A percentile compares a stretch with the other conserved stretches of the same genome.
Conservation (phyloP, 2,113 vertebrate genomes). For the Corythornis cristatus region DNA sequence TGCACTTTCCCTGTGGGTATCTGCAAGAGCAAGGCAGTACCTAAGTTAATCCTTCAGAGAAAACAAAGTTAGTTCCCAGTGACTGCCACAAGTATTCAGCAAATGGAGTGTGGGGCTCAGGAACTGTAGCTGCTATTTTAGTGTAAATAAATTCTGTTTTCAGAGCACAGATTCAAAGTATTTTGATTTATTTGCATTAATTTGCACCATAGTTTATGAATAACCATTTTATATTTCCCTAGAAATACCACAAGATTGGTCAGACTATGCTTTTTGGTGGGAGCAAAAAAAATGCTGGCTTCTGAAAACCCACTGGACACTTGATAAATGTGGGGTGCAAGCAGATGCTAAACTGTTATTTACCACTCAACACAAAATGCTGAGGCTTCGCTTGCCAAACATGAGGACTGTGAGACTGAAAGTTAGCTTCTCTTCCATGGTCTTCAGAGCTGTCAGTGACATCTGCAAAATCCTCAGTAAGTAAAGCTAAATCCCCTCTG, state of each 20-base stretch:
- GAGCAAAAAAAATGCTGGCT: slow-evolving; percentile 93
- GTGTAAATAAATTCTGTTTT: neutral
- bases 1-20: neutral
- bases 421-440: slow-evolving; percentile 89
- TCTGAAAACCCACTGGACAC: slow-evolving; percentile 95
- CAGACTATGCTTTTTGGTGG: slow-evolving; percentile 97
- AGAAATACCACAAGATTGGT: slow-evolving; percentile 93
- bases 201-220: neutral
- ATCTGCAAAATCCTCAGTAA: slow-evolving; percentile 93
- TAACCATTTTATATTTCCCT: neutral
- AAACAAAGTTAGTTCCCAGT: neutral
- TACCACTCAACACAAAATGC: slow-evolving; percentile 91
- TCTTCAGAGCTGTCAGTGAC: slow-evolving; percentile 90
- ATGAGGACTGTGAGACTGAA: slow-evolving; percentile 87
- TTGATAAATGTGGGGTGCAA: slow-evolving; percentile 94
- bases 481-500: slow-evolving; percentile 55
- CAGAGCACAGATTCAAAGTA: neutral
- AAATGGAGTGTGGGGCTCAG: neutral
- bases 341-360: slow-evolving; percentile 92
- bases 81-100: neutral
- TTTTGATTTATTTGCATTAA: neutral
- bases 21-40: neutral
- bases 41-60: neutral
- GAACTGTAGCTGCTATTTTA: neutral
- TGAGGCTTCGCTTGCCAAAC: slow-evolving; percentile 91